Conservation (phyloP, 2,113 vertebrate species). For the Sus scrofa region T2T-Sscrofa CM000818.6:99554001-99554500, state of each 20-base stretch:
- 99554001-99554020: not conserved
- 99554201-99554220: slow-evolving; percentile 15
- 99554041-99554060: slow-evolving; percentile 12
- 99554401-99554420: not conserved
- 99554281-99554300: slow-evolving; percentile 40
- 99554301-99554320: slow-evolving; percentile 66
- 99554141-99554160: slow-evolving; percentile 47
- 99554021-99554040: slow-evolving; percentile 23
- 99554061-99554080: not conserved
- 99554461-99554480: not conserved
- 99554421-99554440: not conserved
- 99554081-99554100: not conserved
- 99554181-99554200: slow-evolving; percentile 48
- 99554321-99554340: slow-evolving; percentile 14
- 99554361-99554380: slow-evolving; percentile 41
- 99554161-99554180: slow-evolving; percentile 59
- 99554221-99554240: slow-evolving; percentile 61
- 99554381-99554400: slow-evolving; percentile 47
- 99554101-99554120: not conserved
- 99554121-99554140: slow-evolving; percentile 44
- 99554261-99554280: slow-evolving; percentile 69
- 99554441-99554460: not conserved
- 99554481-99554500: slow-evolving; percentile 3
- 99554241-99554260: slow-evolving; percentile 34
- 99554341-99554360: slow-evolving; percentile 47